These are phyloP conservation scores for Notothenia rossii DNA, from an alignment of 2,113 vertebrate species.

Conservation along the genomic window DNA sequence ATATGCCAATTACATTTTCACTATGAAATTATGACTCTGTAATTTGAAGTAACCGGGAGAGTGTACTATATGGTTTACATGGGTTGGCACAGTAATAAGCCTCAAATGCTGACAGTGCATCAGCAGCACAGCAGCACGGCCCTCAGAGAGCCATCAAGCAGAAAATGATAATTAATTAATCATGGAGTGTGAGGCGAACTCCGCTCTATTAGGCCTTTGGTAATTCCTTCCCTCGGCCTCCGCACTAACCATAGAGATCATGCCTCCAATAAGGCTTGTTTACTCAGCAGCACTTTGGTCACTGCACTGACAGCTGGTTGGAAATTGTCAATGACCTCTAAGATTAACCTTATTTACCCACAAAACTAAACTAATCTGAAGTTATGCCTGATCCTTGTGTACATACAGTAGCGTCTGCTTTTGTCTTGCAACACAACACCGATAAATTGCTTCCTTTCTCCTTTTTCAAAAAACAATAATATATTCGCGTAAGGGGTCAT, in stretches of 20 bases:
- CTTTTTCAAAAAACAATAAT: not conserved
- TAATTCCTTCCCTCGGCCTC: constrained; percentile 70
- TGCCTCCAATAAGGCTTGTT: constrained; percentile 52
- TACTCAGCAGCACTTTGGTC: constrained; percentile 55
- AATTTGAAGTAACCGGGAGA: constrained; percentile 71
- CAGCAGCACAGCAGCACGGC: constrained; percentile 66
- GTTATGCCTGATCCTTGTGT: constrained; percentile 15
- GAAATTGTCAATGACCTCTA: constrained; percentile 39
- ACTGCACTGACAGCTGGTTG: constrained; percentile 48
- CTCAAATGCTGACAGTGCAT: constrained; percentile 81
- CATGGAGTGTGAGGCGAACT: constrained; percentile 75
- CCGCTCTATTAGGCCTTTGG: constrained; percentile 78
- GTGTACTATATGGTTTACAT: constrained; percentile 69
- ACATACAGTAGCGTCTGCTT: constrained; percentile 14
- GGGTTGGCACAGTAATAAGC: constrained; percentile 73
- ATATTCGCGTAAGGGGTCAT: constrained; percentile 1
- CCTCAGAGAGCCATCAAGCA: constrained; percentile 81
- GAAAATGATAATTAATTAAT: constrained; percentile 86
- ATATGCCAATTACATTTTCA: constrained; percentile 75
- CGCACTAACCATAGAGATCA: constrained; percentile 68
- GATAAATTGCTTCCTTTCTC: not conserved
- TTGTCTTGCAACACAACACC: constrained; percentile 24
- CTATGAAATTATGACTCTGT: constrained; percentile 70
- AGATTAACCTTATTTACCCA: constrained; percentile 36
- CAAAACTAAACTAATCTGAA: constrained; percentile 20